These are phyloP conservation scores for Synchiropus splendidus DNA, from an alignment of 2,113 vertebrate genomes.

Conservation along the genomic window DNA sequence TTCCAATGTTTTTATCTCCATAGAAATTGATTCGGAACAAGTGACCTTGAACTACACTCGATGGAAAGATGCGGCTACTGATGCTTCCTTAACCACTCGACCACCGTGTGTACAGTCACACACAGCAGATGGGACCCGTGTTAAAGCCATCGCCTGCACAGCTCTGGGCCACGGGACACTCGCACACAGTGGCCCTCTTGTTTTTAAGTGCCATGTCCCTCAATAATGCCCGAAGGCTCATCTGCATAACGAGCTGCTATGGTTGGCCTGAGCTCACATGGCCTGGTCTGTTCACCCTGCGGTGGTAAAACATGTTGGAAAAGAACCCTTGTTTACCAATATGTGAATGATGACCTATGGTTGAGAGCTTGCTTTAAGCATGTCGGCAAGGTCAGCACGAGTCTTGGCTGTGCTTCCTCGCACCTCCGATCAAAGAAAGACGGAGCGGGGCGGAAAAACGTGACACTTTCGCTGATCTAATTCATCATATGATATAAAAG, in stretches of 20 bases:
- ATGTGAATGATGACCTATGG: conserved; percentile 42
- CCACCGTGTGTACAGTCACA: conserved; percentile 57
- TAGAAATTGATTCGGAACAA: conserved; percentile 30
- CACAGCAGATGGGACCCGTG: conserved; percentile 62
- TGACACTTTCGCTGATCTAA: neutral
- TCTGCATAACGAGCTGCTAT: conserved; percentile 58
- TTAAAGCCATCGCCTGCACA: conserved; percentile 58
- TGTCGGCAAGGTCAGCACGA: conserved; percentile 24
- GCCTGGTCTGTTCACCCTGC: conserved; percentile 54
- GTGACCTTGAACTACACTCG: conserved; percentile 46
- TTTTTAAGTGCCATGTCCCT: conserved; percentile 59
- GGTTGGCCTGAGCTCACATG: conserved; percentile 63
- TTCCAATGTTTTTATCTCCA: conserved; percentile 18
- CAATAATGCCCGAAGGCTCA: conserved; percentile 52
- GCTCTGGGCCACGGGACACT: conserved; percentile 54
- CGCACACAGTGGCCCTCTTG: conserved; percentile 61
- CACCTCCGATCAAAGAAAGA: neutral
- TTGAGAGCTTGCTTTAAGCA: conserved; percentile 21
- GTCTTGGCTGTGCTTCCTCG: conserved; percentile 6
- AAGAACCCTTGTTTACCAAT: conserved; percentile 56
- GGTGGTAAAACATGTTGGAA: conserved; percentile 51
- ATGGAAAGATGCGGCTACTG: conserved; percentile 52
- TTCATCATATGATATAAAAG: conserved; percentile 6
- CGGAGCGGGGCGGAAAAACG: conserved; percentile 1
- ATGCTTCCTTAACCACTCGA: conserved; percentile 48